Conservation (phyloP, 37 sponge, comb jelly and placozoan species). For the Beroe ovata region DNA sequence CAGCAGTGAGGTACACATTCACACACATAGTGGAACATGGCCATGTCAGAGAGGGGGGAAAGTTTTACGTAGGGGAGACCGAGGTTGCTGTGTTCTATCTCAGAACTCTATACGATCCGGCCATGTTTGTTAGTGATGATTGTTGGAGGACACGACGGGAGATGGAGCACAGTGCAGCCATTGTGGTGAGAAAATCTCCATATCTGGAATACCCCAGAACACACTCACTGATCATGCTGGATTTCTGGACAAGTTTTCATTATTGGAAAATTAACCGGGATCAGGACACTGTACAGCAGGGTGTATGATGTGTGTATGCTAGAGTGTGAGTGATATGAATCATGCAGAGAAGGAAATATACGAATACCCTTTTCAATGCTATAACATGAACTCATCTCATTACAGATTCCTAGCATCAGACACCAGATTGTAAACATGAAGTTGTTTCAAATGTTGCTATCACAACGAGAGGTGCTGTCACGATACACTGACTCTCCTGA, state of each 20-base stretch:
- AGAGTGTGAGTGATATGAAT: not conserved
- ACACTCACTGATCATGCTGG: no score
- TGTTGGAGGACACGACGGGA: constrained; percentile 17
- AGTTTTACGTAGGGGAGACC: not conserved
- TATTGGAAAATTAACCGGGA: not conserved
- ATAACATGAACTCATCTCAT: no score
- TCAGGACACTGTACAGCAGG: not conserved
- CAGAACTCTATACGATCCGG: constrained; percentile 31
- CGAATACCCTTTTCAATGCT: no score
- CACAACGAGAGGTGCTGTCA: not conserved
- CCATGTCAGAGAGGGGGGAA: not conserved
- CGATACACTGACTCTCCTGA: not conserved
- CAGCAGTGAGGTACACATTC: not conserved
- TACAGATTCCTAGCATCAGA: not conserved
- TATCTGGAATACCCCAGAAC: not conserved
- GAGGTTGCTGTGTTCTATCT: constrained; percentile 56
- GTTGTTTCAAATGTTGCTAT: constrained; percentile 29
- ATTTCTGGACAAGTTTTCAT: no score
- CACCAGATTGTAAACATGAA: constrained; percentile 67
- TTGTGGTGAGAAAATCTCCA: not conserved
- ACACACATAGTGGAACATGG: not conserved
- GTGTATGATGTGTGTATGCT: not conserved
- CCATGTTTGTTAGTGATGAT: not conserved
- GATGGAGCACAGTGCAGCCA: constrained; percentile 19
- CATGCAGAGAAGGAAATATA: no score